Percentiles rank a stretch among this genome's conserved stretches.
Conservation (phyloP, 2,113 vertebrate species). For the Carollia perspicillata region DNA sequence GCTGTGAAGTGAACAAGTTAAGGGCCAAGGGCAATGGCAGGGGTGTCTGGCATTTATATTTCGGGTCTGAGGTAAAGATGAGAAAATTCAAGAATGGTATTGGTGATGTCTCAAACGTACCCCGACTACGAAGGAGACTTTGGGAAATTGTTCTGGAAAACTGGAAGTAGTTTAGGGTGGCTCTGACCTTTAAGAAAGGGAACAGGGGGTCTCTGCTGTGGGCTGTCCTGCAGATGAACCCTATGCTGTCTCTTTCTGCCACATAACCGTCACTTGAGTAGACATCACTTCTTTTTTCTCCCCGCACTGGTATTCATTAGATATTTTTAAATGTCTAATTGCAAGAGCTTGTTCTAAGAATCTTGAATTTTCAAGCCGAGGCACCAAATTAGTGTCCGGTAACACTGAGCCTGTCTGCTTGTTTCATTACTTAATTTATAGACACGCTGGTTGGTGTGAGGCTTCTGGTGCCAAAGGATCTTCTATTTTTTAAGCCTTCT, state of each 20-base stretch:
- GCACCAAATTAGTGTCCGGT: slow-evolving; percentile 38
- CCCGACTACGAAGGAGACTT: background rate
- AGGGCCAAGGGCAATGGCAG: background rate
- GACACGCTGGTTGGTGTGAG: slow-evolving; percentile 22
- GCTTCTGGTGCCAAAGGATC: slow-evolving; percentile 59
- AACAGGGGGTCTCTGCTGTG: background rate
- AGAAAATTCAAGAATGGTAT: background rate
- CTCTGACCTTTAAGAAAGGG: slow-evolving; percentile 1
- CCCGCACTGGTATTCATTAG: slow-evolving; percentile 36
- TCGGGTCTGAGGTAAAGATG: background rate
- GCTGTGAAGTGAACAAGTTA: background rate
- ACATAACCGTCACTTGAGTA: background rate
- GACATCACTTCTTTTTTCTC: background rate
- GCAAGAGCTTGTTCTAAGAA: slow-evolving; percentile 47
- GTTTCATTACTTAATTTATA: slow-evolving; percentile 56
- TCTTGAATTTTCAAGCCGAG: slow-evolving; percentile 34
- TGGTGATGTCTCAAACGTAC: background rate
- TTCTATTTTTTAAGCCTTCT: slow-evolving; percentile 70
- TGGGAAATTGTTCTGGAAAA: background rate
- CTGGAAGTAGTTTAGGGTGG: background rate
- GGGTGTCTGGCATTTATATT: background rate
- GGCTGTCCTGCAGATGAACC: background rate
- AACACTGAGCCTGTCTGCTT: slow-evolving; percentile 27
- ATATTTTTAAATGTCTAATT: slow-evolving; percentile 50
- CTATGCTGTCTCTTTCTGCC: background rate